Conservation (phyloP, 2,888 invertebrate genomes). For the Cryptocephalus moraei region DNA sequence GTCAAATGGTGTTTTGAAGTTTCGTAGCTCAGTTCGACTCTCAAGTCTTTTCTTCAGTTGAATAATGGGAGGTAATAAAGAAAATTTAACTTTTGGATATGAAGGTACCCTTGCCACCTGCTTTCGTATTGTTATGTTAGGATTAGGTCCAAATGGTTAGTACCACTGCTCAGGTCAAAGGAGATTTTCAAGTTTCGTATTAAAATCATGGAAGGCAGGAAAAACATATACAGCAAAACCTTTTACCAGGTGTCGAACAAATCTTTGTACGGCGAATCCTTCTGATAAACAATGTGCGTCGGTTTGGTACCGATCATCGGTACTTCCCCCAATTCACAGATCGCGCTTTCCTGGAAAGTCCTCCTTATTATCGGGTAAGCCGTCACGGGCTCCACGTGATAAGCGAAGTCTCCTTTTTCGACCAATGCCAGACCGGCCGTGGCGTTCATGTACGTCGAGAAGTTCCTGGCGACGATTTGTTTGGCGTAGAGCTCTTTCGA, state of each 20-base stretch:
- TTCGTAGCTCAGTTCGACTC: background rate
- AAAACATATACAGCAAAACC: too few species aligned
- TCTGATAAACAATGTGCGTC: constrained; percentile 25
- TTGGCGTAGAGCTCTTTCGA: background rate
- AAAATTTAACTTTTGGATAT: too few species aligned
- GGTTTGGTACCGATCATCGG: constrained; percentile 23
- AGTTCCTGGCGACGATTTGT: constrained; percentile 9
- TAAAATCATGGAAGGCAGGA: background rate
- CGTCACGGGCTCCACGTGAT: constrained; percentile 29
- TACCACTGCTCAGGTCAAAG: too few species aligned
- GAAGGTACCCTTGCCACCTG: too few species aligned
- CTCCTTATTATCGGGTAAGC: constrained; percentile 31
- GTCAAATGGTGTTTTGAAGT: background rate
- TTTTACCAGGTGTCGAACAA: constrained; percentile 29
- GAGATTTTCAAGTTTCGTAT: too few species aligned
- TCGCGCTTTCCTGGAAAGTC: constrained; percentile 25
- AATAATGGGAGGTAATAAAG: too few species aligned
- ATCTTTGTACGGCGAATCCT: constrained; percentile 30
- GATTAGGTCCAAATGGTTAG: too few species aligned
- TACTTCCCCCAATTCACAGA: constrained; percentile 32
- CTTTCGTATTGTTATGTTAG: too few species aligned
- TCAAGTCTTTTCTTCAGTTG: too few species aligned
- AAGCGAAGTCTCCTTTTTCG: constrained; percentile 29
- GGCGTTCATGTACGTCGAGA: constrained; percentile 22
- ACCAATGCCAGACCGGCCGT: constrained; percentile 24